phyloP scores from a whole-genome alignment of 2,113 vertebrate species.

The Prinia subflava region DNA sequence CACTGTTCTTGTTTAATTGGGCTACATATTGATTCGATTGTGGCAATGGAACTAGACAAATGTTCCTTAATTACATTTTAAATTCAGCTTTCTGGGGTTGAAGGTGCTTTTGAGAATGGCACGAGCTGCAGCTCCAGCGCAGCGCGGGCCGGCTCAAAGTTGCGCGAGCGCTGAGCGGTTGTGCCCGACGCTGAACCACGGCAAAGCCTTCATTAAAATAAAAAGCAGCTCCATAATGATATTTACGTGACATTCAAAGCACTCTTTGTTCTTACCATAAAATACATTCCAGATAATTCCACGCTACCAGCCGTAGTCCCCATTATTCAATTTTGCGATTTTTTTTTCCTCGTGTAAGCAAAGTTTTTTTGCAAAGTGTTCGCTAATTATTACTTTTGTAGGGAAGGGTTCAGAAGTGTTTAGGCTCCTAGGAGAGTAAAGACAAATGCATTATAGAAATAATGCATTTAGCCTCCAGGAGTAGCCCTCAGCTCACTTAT shows the following conservation, averaged over 20 bases:
- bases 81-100: conserved; percentile 53
- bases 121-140: neutral
- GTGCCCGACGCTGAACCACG: conserved; percentile 8
- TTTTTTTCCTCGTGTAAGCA: conserved; percentile 37
- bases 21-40: conserved; percentile 45
- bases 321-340: conserved; percentile 38
- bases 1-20: conserved; percentile 49
- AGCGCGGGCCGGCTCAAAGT: neutral
- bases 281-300: conserved; percentile 70
- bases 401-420: conserved; percentile 69
- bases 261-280: conserved; percentile 73
- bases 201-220: conserved; percentile 55
- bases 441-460: conserved; percentile 73
- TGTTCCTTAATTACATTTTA: conserved; percentile 56
- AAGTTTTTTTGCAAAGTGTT: conserved; percentile 57
- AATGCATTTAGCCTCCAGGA: conserved; percentile 71
- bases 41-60: conserved; percentile 55
- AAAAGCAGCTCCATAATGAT: conserved; percentile 68
- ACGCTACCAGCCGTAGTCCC: conserved; percentile 25
- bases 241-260: conserved; percentile 73
- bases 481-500: conserved; percentile 64
- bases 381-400: conserved; percentile 74
- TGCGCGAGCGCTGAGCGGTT: neutral
- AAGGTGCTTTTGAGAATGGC: conserved; percentile 33
- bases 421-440: conserved; percentile 56